A percentile compares a stretch with the other conserved stretches of the same genome.
Evolutionary conservation across 1,140 invertebrate genomes (phyloP).

Genomic region (Aleiodes sp.): DNA sequence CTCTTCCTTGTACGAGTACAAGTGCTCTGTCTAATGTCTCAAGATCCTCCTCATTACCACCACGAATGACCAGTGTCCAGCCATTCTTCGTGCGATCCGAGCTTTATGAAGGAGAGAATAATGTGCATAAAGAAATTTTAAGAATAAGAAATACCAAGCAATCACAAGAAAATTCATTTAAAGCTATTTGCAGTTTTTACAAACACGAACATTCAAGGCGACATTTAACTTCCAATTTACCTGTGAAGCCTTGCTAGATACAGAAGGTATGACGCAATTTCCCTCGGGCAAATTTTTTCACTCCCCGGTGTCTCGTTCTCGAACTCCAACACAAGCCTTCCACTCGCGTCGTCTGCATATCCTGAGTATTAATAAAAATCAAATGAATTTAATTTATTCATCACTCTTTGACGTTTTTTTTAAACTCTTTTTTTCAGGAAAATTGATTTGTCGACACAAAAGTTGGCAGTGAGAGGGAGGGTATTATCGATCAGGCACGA

Average conservation of each 20-base stretch:
- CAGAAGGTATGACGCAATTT: slow-evolving; percentile 60
- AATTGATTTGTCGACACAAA: slow-evolving; percentile 2
- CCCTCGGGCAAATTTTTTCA: slow-evolving; percentile 53
- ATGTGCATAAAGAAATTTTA: background rate
- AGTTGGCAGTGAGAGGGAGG: background rate
- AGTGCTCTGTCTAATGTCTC: slow-evolving; percentile 55
- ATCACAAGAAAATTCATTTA: no score
- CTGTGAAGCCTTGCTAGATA: slow-evolving; percentile 62
- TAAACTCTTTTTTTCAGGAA: background rate
- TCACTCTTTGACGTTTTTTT: background rate
- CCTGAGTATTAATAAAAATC: slow-evolving; percentile 47
- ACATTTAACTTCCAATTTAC: slow-evolving; percentile 43
- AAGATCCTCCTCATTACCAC: slow-evolving; percentile 42
- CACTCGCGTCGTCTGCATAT: slow-evolving; percentile 47
- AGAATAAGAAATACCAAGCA: no score
- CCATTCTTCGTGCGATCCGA: slow-evolving; percentile 50
- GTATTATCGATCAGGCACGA: slow-evolving; percentile 21
- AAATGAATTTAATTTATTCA: background rate
- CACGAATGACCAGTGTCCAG: slow-evolving; percentile 52
- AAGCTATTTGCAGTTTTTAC: no score
- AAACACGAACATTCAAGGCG: background rate
- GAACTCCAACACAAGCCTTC: slow-evolving; percentile 59
- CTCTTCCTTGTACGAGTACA: slow-evolving; percentile 46
- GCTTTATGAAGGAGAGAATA: slow-evolving; percentile 42
- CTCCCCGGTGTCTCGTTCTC: slow-evolving; percentile 48